Conservation (phyloP, 2,888 invertebrate genomes). For the Tolmerus cingulatus region DNA sequence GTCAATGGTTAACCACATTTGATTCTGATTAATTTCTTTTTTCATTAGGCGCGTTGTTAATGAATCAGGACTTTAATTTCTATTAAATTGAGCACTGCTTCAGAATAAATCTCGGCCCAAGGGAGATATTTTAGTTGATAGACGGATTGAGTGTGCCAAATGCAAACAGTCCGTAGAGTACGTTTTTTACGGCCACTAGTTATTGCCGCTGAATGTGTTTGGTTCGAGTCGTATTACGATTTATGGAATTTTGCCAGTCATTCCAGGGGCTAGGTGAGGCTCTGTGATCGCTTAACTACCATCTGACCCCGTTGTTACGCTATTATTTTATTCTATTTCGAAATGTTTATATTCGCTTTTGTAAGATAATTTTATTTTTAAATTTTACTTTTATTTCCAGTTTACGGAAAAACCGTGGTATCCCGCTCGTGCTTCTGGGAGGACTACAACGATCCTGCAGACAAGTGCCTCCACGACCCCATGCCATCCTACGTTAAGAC, state of each 20-base stretch:
- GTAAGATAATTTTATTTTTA: background rate
- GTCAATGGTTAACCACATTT: background rate
- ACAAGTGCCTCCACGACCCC: slow-evolving; percentile 59
- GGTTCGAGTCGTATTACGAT: background rate
- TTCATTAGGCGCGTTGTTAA: background rate
- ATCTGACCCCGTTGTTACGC: background rate
- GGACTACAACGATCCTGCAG: slow-evolving; percentile 59
- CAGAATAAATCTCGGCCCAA: background rate
- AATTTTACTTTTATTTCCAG: slow-evolving; percentile 53
- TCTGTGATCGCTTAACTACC: background rate
- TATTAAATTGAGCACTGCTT: background rate
- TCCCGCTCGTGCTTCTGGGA: slow-evolving; percentile 63
- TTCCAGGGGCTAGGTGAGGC: background rate
- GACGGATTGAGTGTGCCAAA: background rate
- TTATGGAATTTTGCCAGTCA: slow-evolving; percentile 27
- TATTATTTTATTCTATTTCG: background rate
- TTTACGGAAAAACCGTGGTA: slow-evolving; percentile 62
- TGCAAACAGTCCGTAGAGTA: background rate
- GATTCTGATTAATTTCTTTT: background rate
- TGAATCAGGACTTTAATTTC: background rate
- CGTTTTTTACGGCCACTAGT: background rate
- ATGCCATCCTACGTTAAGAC: slow-evolving; percentile 62
- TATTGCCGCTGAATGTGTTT: background rate
- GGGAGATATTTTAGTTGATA: slow-evolving; percentile 10
- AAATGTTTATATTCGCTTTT: background rate